Evolutionary conservation across 1,140 invertebrate genomes (phyloP), one percentile per base, ranked within the genome.

Genomic region (Brachionus angularis): DNA sequence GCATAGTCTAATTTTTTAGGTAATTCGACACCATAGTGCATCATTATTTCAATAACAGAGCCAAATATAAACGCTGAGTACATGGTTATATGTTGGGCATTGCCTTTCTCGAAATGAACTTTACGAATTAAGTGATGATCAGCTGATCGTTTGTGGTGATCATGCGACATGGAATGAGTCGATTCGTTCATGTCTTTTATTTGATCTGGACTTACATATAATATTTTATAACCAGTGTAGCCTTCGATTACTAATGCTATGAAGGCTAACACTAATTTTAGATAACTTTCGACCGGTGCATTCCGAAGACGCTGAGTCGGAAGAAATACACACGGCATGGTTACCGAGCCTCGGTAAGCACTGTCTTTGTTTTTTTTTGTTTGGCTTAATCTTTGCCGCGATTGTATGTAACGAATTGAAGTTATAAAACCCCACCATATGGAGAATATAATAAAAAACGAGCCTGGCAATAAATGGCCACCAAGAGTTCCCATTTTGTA

Each of bases 31-130:
- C 78, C 74, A 74, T 78, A 78, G n/a, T 76, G 72, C 1, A 76
- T 16, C 4, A 82, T 69, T 1, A 85, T 73, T 50, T 83, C 83
- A 8, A 82, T 39, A 1, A 83, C 69, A 14, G 80, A 79, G 29
- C 77, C 78, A 0, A 85, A 34, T 5, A 78, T 79, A 72, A 84
- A 85, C 74, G 82, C 81, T 73, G 79, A 78, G 74, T 79, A 84
- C 83, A 84, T 84, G 10, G 83, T 83, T 12, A 82, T 79, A 73
- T 84, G 84, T 69, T 84, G 84, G 27, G 33, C 33, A 58, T 58
- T 58, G 53, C 53, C 53, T 39, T 18, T 8, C 39, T 58, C 53
- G 27, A 58, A 58, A 8, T 16, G 25, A 8, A 16, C 2, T 23
- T 39, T 34, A 39, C n/a, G 21, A 3, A 58, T 36, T 39, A 58